phyloP scores from a whole-genome alignment of 1,140 invertebrate species.

The Bactericera cockerelli region DNA sequence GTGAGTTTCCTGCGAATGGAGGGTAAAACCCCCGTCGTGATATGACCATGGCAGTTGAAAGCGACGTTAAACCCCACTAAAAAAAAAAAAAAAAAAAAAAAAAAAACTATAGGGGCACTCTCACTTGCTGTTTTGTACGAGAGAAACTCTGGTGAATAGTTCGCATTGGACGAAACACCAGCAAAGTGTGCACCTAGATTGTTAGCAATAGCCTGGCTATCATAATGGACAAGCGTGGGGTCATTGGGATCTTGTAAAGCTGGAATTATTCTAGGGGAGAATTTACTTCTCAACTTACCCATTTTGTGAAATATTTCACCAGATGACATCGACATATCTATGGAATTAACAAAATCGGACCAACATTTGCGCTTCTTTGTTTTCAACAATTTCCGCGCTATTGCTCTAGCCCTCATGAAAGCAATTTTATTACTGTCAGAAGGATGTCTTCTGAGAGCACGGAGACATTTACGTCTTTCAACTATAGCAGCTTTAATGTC shows the following conservation, averaged over 20 bases:
- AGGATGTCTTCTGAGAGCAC: not conserved
- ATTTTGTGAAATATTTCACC: slow-evolving; percentile 8
- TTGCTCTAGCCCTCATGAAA: not conserved
- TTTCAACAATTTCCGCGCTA: not conserved
- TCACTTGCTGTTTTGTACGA: not conserved
- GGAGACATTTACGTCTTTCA: not conserved
- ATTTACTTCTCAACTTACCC: not conserved
- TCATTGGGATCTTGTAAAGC: not conserved
- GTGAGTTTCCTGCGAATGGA: no score
- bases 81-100: no score
- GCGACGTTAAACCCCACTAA: no score
- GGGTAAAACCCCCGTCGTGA: no score
- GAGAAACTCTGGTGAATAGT: not conserved
- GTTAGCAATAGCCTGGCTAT: not conserved
- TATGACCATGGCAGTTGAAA: no score
- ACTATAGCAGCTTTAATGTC: not conserved
- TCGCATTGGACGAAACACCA: not conserved
- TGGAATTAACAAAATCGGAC: not conserved
- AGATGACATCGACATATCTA: not conserved
- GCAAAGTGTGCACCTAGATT: not conserved
- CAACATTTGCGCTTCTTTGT: not conserved
- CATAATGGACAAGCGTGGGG: not conserved
- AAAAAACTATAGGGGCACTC: not conserved
- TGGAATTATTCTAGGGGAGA: not conserved
- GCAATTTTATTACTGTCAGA: not conserved